phyloP scores from a whole-genome alignment of 2,113 vertebrate species.

The Eira barbara region DNA sequence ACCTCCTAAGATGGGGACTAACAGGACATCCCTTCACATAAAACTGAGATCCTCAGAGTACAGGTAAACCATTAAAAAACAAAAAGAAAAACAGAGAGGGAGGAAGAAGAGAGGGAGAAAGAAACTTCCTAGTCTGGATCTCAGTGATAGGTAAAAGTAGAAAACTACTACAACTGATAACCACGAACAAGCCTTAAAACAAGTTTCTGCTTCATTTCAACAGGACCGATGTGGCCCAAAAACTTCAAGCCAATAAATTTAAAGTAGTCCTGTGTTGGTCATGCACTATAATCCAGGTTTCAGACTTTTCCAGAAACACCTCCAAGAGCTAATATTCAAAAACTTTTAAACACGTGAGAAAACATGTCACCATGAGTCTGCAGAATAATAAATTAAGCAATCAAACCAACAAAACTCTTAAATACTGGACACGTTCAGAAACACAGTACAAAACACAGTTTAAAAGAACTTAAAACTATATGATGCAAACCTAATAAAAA shows the following conservation, averaged over 20 bases:
- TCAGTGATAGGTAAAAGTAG: neutral
- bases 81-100: neutral
- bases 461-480: neutral
- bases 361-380: neutral
- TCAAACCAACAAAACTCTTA: neutral
- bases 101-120: neutral
- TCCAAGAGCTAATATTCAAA: neutral
- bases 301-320: neutral
- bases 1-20: neutral
- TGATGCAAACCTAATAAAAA: neutral
- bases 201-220: neutral
- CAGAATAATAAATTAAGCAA: neutral
- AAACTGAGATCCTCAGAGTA: neutral
- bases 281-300: neutral
- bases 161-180: neutral
- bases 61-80: neutral
- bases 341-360: neutral
- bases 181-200: neutral
- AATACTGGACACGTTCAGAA: neutral
- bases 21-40: neutral
- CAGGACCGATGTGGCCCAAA: neutral
- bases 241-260: neutral
- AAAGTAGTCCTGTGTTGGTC: neutral
- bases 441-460: neutral
- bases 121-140: neutral